These are phyloP conservation scores for Gymnocheta viridis DNA, from an alignment of 2,888 invertebrate species.

Conservation along the genomic window DNA sequence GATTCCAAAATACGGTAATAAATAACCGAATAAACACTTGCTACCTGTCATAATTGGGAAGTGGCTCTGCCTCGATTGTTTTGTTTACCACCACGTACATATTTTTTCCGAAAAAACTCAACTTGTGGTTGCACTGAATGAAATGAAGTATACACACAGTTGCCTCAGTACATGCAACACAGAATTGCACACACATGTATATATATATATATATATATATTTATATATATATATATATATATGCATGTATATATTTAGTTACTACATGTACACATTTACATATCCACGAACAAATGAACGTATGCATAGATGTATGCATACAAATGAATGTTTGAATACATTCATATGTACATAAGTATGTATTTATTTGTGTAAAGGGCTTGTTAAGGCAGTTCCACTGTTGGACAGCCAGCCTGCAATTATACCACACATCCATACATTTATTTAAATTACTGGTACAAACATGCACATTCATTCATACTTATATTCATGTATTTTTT, in stretches of 20 bases:
- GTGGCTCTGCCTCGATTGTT: slow-evolving; percentile 63
- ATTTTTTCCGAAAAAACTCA: slow-evolving; percentile 34
- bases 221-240: neutral
- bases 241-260: neutral
- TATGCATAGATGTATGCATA: neutral
- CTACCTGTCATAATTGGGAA: slow-evolving; percentile 74
- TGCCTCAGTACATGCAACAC: neutral
- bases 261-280: neutral
- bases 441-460: neutral
- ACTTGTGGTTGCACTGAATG: slow-evolving; percentile 60
- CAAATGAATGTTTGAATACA: neutral
- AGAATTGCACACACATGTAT: neutral
- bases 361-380: neutral
- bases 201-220: neutral
- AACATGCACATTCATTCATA: neutral
- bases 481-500: too few relatives aligned
- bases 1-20: slow-evolving; percentile 77
- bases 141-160: slow-evolving; percentile 31
- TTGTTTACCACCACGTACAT: slow-evolving; percentile 40
- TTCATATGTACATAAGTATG: neutral
- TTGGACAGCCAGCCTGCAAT: slow-evolving; percentile 52
- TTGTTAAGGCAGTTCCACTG: slow-evolving; percentile 35
- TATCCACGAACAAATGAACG: too few relatives aligned
- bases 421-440: slow-evolving; percentile 14
- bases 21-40: slow-evolving; percentile 77